Evolutionary conservation across 1,140 invertebrate species (phyloP).

Genomic region (Trypoxylus dichotomus): DNA sequence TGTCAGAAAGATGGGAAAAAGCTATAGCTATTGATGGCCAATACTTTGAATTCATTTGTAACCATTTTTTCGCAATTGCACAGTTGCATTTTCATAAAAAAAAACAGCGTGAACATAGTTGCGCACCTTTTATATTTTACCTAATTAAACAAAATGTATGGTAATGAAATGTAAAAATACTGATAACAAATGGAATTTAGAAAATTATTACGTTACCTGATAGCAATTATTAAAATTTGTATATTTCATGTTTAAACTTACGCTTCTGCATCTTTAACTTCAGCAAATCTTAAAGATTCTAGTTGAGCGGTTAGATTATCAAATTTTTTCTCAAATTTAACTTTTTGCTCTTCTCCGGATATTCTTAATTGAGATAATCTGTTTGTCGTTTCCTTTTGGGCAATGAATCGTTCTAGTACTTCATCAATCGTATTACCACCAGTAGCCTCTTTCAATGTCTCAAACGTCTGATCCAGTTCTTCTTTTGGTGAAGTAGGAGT

Average conservation of each 20-base stretch:
- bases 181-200: too few species aligned
- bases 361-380: conserved; percentile 68
- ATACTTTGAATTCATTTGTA: too few species aligned
- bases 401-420: conserved; percentile 71
- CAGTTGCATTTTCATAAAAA: too few species aligned
- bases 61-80: too few species aligned
- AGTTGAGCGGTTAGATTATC: conserved; percentile 69
- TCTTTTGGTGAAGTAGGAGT: conserved; percentile 51
- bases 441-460: conserved; percentile 71
- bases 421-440: conserved; percentile 73
- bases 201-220: too few species aligned
- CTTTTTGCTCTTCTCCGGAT: conserved; percentile 73
- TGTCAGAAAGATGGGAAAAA: too few species aligned
- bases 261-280: conserved; percentile 78
- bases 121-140: too few species aligned
- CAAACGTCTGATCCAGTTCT: conserved; percentile 68
- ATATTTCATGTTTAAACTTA: conserved; percentile 53
- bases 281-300: conserved; percentile 76
- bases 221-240: too few species aligned
- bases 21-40: too few species aligned
- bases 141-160: too few species aligned
- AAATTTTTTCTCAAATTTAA: conserved; percentile 66
- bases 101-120: too few species aligned
- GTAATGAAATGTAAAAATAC: too few species aligned
- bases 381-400: conserved; percentile 69